A percentile compares a stretch with the other conserved stretches of the same genome.
These are phyloP conservation scores for Vannuccia rotundouncinata DNA, from an alignment of 2,888 invertebrate genomes.

Conservation along the genomic window DNA sequence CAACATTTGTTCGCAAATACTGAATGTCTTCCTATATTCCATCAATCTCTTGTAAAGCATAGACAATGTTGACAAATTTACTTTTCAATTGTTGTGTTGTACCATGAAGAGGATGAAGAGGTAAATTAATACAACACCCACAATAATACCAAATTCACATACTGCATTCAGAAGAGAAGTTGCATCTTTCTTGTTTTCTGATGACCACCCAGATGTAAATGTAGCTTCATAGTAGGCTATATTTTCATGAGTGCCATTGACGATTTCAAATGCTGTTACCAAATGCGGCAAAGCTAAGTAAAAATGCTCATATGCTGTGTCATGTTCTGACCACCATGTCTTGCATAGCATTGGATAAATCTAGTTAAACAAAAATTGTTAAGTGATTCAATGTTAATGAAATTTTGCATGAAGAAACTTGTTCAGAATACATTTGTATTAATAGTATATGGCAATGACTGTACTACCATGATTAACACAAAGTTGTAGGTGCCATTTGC, in stretches of 20 bases:
- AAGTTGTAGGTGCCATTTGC: too few relatives aligned
- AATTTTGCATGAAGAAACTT: too few relatives aligned
- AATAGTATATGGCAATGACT: too few relatives aligned
- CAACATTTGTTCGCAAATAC: conserved; percentile 23
- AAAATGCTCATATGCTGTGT: neutral
- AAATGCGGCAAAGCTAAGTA: neutral
- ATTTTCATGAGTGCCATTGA: neutral
- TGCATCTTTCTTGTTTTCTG: conserved; percentile 23
- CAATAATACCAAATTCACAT: conserved; percentile 19
- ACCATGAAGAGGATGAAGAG: conserved; percentile 20
- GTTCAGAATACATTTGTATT: too few relatives aligned
- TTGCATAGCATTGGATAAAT: too few relatives aligned
- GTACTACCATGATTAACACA: too few relatives aligned
- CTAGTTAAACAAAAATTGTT: too few relatives aligned
- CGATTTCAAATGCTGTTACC: neutral
- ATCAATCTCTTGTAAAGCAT: conserved; percentile 23
- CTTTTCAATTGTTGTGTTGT: conserved; percentile 19
- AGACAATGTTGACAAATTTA: conserved; percentile 8
- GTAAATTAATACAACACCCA: conserved; percentile 17
- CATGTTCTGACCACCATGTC: conserved; percentile 2
- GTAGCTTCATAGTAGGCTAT: conserved; percentile 6
- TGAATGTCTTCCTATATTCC: conserved; percentile 17
- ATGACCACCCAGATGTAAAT: conserved; percentile 26
- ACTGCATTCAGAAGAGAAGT: conserved; percentile 23
- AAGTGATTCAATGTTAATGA: too few relatives aligned